A percentile compares a stretch with the other conserved stretches of the same genome.
Conservation (phyloP, 2,113 vertebrate species). For the Gymnobelideus leadbeateri region DNA sequence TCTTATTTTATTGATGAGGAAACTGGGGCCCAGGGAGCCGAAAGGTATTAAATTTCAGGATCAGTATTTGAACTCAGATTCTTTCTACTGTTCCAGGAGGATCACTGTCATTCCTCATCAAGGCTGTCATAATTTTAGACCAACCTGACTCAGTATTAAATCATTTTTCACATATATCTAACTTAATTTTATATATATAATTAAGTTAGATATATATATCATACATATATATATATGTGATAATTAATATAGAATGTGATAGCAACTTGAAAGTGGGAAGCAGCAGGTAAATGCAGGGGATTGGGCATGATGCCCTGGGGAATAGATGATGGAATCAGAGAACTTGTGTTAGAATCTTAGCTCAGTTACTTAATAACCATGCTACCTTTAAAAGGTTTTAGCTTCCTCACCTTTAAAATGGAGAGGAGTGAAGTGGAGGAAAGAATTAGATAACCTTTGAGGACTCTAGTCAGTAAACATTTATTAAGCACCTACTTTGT, state of each 20-base stretch:
- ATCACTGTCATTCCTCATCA: not conserved
- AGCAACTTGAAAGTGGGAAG: not conserved
- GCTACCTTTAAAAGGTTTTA: not conserved
- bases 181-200: not conserved
- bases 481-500: not conserved
- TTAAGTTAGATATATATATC: no score
- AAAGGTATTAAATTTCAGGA: not conserved
- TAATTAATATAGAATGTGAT: not conserved
- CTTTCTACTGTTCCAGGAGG: not conserved
- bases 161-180: not conserved
- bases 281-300: not conserved
- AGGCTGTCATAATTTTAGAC: not conserved
- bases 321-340: not conserved
- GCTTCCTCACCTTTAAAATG: not conserved
- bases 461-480: not conserved
- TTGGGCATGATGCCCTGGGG: not conserved
- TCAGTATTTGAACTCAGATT: not conserved
- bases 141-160: not conserved
- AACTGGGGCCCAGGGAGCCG: not conserved
- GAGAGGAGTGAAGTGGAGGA: no score
- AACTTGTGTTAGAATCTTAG: not conserved
- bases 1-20: not conserved
- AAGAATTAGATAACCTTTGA: not conserved
- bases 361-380: not conserved
- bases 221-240: no score